phyloP scores from a whole-genome alignment of 2,113 vertebrate species.

The Misgurnus anguillicaudatus region DNA sequence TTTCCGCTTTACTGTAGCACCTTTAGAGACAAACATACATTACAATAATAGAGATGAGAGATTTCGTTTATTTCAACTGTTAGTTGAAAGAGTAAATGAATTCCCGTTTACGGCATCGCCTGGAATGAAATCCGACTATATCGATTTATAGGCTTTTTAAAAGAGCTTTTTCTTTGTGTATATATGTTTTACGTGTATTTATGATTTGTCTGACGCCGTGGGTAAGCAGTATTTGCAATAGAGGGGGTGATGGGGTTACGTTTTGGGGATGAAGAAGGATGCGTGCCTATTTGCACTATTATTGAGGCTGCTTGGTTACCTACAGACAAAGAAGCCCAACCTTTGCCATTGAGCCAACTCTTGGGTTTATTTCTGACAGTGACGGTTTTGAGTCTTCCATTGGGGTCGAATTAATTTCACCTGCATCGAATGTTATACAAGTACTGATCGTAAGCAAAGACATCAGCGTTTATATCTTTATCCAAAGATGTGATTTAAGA shows the following conservation, averaged over 20 bases:
- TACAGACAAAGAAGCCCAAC: not conserved
- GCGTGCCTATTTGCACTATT: constrained; percentile 57
- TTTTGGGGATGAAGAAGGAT: not conserved
- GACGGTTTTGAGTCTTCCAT: not conserved
- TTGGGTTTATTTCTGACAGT: not conserved
- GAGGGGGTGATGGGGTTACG: not conserved
- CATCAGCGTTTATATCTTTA: constrained; percentile 18
- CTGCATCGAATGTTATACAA: not conserved
- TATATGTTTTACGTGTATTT: constrained; percentile 77
- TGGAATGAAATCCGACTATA: constrained; percentile 64
- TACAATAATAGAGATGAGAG: not conserved
- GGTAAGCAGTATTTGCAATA: constrained; percentile 68
- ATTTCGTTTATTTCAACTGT: not conserved
- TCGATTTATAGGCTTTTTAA: constrained; percentile 55
- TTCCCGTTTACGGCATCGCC: not conserved
- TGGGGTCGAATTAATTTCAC: not conserved
- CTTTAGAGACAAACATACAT: constrained; percentile 1
- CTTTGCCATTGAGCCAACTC: not conserved
- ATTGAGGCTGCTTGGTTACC: constrained; percentile 21
- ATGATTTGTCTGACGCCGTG: constrained; percentile 65
- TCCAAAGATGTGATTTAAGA: constrained; percentile 24
- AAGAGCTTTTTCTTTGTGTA: constrained; percentile 61
- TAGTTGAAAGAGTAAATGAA: not conserved
- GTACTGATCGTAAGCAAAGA: constrained; percentile 17
- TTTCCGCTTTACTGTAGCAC: not conserved